Conservation (phyloP, 2,888 invertebrate genomes). For the Lutraria lutraria region DNA sequence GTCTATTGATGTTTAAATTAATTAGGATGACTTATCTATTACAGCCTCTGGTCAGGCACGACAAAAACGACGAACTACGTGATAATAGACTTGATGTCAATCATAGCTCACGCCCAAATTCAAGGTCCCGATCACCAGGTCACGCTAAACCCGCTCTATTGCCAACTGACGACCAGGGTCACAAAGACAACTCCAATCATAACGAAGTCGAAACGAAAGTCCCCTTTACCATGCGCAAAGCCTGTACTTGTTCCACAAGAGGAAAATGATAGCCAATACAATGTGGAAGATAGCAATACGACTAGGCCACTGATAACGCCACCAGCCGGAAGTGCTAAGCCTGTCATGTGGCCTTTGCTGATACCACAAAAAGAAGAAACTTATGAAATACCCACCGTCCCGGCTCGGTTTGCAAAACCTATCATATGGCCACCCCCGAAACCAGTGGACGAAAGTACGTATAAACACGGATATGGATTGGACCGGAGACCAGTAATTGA, state of each 20-base stretch:
- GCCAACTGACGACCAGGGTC: background rate
- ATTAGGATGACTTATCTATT: background rate
- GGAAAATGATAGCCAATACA: background rate
- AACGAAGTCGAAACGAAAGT: background rate
- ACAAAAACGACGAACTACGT: background rate
- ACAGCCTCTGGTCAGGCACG: background rate
- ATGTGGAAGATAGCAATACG: background rate
- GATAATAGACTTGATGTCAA: background rate
- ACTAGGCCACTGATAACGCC: background rate
- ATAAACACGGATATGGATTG: background rate
- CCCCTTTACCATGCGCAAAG: background rate
- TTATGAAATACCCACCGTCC: background rate
- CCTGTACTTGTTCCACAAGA: conserved; percentile 8
- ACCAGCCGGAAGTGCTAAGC: background rate
- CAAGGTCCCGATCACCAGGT: background rate
- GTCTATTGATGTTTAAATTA: too few species aligned
- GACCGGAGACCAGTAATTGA: background rate
- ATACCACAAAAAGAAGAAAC: background rate
- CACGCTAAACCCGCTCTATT: background rate
- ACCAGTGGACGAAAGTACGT: background rate
- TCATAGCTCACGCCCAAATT: background rate
- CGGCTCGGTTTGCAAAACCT: background rate
- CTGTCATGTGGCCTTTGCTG: background rate
- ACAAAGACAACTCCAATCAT: background rate
- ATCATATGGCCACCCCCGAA: conserved; percentile 18